These are phyloP conservation scores for Dendroctonus valens DNA, from an alignment of 1,140 invertebrate genomes.

Conservation along the genomic window DNA sequence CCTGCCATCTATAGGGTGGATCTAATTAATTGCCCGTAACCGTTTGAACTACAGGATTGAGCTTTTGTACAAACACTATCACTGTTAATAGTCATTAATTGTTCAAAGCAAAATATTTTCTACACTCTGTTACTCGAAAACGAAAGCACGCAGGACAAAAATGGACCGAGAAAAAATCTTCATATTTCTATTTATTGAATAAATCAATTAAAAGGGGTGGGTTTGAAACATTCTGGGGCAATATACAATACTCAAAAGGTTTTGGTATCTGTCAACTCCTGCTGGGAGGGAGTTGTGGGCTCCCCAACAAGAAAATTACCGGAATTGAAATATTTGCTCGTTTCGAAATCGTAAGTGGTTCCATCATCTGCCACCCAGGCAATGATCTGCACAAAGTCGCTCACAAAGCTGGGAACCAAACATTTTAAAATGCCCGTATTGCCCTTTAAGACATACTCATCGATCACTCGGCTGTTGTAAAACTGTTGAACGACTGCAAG, in stretches of 20 bases:
- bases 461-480: constrained; percentile 83
- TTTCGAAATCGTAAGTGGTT: constrained; percentile 40
- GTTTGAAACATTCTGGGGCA: too few species aligned
- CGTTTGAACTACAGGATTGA: too few species aligned
- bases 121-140: too few species aligned
- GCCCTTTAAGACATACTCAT: constrained; percentile 82
- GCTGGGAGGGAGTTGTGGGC: neutral
- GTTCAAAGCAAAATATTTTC: neutral
- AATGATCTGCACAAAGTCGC: constrained; percentile 80
- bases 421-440: constrained; percentile 87
- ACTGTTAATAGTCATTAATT: too few species aligned
- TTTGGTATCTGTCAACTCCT: constrained; percentile 17
- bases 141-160: too few species aligned
- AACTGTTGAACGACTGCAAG: constrained; percentile 77
- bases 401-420: constrained; percentile 83
- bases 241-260: too few species aligned
- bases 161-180: too few species aligned
- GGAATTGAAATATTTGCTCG: constrained; percentile 28
- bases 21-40: too few species aligned
- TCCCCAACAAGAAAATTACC: constrained; percentile 16
- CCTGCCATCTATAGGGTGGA: too few species aligned
- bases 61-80: too few species aligned
- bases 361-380: constrained; percentile 80
- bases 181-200: too few species aligned
- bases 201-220: too few species aligned